phyloP scores from a whole-genome alignment of 2,797 vertebrate genomes.

The Oryzias sinensis region DNA sequence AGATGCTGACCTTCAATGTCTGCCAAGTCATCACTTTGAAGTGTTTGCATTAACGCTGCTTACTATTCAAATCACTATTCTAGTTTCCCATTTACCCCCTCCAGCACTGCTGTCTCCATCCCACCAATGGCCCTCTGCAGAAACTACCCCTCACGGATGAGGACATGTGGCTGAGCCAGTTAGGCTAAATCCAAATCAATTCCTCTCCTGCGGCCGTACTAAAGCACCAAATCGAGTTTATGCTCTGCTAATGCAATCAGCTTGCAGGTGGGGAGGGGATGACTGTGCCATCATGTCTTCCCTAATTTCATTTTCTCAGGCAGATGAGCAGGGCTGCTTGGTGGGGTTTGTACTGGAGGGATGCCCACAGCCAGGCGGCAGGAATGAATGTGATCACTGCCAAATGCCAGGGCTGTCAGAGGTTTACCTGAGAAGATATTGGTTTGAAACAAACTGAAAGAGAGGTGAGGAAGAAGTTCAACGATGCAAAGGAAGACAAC shows the following conservation, averaged over 20 bases:
- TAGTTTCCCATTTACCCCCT: constrained; percentile 21
- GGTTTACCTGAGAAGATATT: constrained; percentile 52
- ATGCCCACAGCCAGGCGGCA: constrained; percentile 60
- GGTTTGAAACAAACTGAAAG: constrained; percentile 23
- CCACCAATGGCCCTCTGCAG: constrained; percentile 31
- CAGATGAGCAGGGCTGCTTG: constrained; percentile 49
- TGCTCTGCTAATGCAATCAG: constrained; percentile 71
- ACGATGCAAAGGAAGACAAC: constrained; percentile 8
- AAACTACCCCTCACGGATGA: constrained; percentile 51
- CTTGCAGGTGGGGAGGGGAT: constrained; percentile 69
- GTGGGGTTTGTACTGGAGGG: constrained; percentile 49
- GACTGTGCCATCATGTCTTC: constrained; percentile 77
- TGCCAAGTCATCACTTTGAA: constrained; percentile 23
- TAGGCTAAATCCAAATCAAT: constrained; percentile 74
- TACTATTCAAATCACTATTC: constrained; percentile 19
- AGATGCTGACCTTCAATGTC: background rate
- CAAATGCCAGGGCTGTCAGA: constrained; percentile 69
- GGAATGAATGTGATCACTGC: constrained; percentile 54
- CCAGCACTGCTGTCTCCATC: constrained; percentile 20
- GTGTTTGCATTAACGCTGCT: constrained; percentile 23
- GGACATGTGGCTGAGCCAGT: constrained; percentile 64
- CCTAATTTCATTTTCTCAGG: constrained; percentile 72
- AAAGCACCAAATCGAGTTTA: constrained; percentile 71
- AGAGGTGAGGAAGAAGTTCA: constrained; percentile 6
- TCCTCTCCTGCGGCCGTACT: constrained; percentile 66